Evolutionary conservation across 2,888 invertebrate genomes (phyloP), one percentile per base, ranked within the genome.

Genomic region (Leptinotarsa rubiginosa): DNA sequence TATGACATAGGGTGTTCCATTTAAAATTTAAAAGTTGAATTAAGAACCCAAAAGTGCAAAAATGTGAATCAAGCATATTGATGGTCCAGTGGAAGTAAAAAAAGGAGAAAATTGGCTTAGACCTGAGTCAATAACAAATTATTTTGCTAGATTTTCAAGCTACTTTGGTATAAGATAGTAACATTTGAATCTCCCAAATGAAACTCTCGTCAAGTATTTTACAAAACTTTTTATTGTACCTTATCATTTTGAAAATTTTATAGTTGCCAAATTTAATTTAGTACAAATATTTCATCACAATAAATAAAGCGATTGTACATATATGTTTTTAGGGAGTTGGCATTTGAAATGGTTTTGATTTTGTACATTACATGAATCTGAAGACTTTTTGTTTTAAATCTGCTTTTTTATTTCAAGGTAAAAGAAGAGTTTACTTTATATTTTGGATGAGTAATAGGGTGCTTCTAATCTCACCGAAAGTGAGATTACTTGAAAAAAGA

Each of bases 401-500:
- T 52, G 7, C 13, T 22, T 22, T 56, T 56, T 56, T 56, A n/a
- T n/a, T n/a, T n/a, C n/a, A 3, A 22, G 20, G 13, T 22, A 4
- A 54, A n/a, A 13, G 13, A 20, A 41, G 41, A 15, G 56, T 56
- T 3, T 56, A 22, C 20, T 56, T 56, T 56, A 56, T 22, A 41
- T 56, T 56, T 22, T 56, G 13, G 12, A 50, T 15, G n/a, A 50
- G 15, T 16, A 50, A 0, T 50, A 50, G 50, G n/a, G 50, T 56
- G 56, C 3, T 56, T 56, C 22, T 20, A 1, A 56, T n/a, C 54
- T 47, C 47, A 41, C 41, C 41, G 2, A 10, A 41, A 41, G 41
- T 41, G 41, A 41, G 66, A 49, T 66, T 71, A 25, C 47, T 72
- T 49, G 47, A 67, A 25, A 31, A 47, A 25, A 59, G 20, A 59